A percentile compares a stretch with the other conserved stretches of the same genome.
Conservation (phyloP, 2,888 invertebrate species). For the Ypsolopha sequella region DNA sequence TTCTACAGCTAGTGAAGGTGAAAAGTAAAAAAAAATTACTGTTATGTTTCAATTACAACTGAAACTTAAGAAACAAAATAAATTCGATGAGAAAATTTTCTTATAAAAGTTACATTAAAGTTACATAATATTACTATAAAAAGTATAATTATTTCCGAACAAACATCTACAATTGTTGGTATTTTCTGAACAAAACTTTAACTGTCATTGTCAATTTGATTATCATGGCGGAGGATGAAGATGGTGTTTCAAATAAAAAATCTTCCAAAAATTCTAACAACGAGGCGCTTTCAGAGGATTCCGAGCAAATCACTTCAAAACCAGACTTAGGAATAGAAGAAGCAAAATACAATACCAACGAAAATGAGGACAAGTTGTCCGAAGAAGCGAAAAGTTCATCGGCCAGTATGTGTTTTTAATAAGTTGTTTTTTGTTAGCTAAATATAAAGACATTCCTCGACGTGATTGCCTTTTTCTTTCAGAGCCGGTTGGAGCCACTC, state of each 20-base stretch:
- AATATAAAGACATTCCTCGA: slow-evolving; percentile 45
- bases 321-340: slow-evolving; percentile 65
- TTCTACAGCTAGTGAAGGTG: too few relatives aligned
- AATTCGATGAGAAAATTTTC: too few relatives aligned
- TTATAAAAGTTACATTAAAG: too few relatives aligned
- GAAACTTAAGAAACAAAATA: too few relatives aligned
- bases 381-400: slow-evolving; percentile 51
- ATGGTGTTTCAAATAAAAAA: slow-evolving; percentile 63
- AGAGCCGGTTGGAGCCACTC: slow-evolving; percentile 55
- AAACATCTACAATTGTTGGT: too few relatives aligned
- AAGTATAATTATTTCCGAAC: too few relatives aligned
- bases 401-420: slow-evolving; percentile 54
- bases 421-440: slow-evolving; percentile 61
- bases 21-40: too few relatives aligned
- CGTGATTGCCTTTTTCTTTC: slow-evolving; percentile 34
- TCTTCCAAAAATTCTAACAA: slow-evolving; percentile 57
- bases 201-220: slow-evolving; percentile 49
- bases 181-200: too few relatives aligned
- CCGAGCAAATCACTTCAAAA: slow-evolving; percentile 47
- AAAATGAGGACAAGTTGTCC: slow-evolving; percentile 44
- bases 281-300: slow-evolving; percentile 40
- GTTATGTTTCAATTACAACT: too few relatives aligned
- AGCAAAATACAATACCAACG: slow-evolving; percentile 52
- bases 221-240: slow-evolving; percentile 69
- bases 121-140: too few relatives aligned